Evolutionary conservation across 2,113 vertebrate species (phyloP).

Genomic region (Cardinalis cardinalis): DNA sequence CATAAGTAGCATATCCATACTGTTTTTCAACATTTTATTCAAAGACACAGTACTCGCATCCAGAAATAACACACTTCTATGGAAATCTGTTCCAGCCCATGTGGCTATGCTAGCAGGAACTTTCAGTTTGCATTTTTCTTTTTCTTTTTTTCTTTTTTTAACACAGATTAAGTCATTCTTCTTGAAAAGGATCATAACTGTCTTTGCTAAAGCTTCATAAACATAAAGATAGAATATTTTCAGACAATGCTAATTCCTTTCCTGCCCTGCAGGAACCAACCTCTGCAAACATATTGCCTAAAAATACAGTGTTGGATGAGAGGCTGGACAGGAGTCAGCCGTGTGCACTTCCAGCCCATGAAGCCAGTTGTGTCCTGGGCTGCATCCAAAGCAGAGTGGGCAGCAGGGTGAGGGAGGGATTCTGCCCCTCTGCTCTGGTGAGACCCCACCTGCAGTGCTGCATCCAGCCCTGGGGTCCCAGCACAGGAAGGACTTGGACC

Average conservation of each 20-base stretch:
- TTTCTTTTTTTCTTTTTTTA: background rate
- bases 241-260: background rate
- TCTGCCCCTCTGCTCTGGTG: background rate
- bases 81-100: background rate
- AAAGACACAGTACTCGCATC: background rate
- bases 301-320: background rate
- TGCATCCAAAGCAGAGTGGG: fast-evolving
- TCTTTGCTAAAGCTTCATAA: background rate
- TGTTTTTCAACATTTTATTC: background rate
- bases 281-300: background rate
- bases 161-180: background rate
- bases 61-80: background rate
- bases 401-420: background rate
- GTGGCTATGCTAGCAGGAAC: background rate
- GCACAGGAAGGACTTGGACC: background rate
- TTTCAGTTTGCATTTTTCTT: background rate
- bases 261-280: background rate
- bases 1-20: background rate
- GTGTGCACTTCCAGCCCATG: fast-evolving
- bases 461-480: background rate
- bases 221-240: background rate
- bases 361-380: background rate
- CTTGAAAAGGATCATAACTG: background rate
- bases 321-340: background rate
- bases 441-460: background rate